These are phyloP conservation scores for Caiman crocodilus DNA, from an alignment of 2,797 vertebrate genomes.

Conservation along the genomic window DNA sequence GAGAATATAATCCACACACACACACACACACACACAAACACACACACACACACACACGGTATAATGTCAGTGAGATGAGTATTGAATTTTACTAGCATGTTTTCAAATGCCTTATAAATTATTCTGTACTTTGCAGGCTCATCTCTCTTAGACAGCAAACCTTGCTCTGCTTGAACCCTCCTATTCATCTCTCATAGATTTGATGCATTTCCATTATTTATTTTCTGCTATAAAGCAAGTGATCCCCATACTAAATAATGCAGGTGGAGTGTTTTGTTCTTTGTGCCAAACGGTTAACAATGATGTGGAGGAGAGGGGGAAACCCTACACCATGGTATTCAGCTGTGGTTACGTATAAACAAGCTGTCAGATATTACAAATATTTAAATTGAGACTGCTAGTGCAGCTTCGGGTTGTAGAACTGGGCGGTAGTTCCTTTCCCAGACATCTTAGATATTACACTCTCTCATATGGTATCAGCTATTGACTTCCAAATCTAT, in stretches of 20 bases:
- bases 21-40: no score
- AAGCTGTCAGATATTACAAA: background rate
- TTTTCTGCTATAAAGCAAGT: background rate
- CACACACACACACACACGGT: no score
- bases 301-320: background rate
- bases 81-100: background rate
- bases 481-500: no score
- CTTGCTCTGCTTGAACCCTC: background rate
- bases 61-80: no score
- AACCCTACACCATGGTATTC: fast-evolving
- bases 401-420: fast-evolving
- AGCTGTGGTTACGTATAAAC: background rate
- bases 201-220: background rate
- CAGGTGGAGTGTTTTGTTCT: background rate
- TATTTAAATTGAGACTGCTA: background rate
- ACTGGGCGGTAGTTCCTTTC: background rate
- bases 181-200: background rate
- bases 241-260: background rate
- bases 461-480: no score
- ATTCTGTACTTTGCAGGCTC: background rate
- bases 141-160: conserved; percentile 4
- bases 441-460: background rate
- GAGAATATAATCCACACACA: no score
- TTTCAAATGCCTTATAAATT: background rate
- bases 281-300: background rate